These are phyloP conservation scores for Caenorhabditis sinica DNA, from an alignment of 2,888 invertebrate genomes.

Conservation along the genomic window DNA sequence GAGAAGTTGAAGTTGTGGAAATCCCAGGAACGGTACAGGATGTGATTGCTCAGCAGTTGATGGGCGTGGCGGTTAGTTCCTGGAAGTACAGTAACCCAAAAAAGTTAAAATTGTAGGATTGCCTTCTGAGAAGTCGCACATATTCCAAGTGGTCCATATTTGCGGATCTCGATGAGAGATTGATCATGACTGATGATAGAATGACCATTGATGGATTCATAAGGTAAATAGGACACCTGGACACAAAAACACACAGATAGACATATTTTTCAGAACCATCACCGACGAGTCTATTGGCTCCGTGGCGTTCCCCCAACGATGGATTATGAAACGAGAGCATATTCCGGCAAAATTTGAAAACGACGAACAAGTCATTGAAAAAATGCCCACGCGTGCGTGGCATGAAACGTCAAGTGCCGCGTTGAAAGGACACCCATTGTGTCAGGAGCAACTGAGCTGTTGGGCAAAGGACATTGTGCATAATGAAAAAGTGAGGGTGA, in stretches of 20 bases:
- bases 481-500: conserved; percentile 50
- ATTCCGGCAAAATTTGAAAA: conserved; percentile 51
- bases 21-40: conserved; percentile 41
- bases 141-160: conserved; percentile 64
- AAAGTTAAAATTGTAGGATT: conserved; percentile 41
- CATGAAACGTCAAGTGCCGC: conserved; percentile 62
- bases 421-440: conserved; percentile 51
- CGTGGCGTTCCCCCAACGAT: conserved; percentile 62
- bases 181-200: conserved; percentile 61
- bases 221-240: conserved; percentile 1
- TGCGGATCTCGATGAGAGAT: conserved; percentile 64
- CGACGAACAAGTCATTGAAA: conserved; percentile 53
- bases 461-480: conserved; percentile 65
- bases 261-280: conserved; percentile 37
- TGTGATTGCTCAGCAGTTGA: conserved; percentile 63
- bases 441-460: conserved; percentile 54
- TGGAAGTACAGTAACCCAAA: too few species aligned
- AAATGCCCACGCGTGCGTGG: conserved; percentile 63
- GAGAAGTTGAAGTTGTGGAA: conserved; percentile 57
- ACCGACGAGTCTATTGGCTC: conserved; percentile 55
- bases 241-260: neutral
- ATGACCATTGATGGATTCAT: conserved; percentile 57
- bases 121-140: conserved; percentile 53
- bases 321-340: conserved; percentile 66
- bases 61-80: conserved; percentile 56